Conservation (phyloP, 1,140 invertebrate genomes). For the Trypoxylus dichotomus region DNA sequence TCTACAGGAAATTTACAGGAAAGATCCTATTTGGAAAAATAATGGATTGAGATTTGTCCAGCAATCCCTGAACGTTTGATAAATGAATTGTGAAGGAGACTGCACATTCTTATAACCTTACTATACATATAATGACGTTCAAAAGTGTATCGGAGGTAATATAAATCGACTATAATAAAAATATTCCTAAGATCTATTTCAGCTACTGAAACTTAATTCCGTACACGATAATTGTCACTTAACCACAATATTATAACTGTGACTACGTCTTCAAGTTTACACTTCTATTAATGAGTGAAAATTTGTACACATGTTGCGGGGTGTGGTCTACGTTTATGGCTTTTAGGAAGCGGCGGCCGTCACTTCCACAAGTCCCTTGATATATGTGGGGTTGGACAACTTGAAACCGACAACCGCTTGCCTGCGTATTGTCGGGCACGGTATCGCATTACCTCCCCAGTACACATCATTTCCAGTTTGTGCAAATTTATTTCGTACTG, state of each 20-base stretch:
- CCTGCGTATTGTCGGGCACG: neutral
- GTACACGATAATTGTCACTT: neutral
- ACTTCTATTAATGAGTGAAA: conserved; percentile 33
- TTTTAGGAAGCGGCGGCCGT: conserved; percentile 29
- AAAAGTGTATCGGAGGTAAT: no score
- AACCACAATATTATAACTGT: neutral
- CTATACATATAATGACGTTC: no score
- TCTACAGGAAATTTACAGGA: no score
- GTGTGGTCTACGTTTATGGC: conserved; percentile 31
- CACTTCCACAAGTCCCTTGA: conserved; percentile 29
- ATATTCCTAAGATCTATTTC: no score
- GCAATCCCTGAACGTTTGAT: no score
- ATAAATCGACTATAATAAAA: no score
- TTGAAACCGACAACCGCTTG: conserved; percentile 24
- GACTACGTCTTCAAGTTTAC: conserved; percentile 10
- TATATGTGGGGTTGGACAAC: conserved; percentile 32
- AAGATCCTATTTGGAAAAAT: no score
- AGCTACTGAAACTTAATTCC: no score
- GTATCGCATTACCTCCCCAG: conserved; percentile 19
- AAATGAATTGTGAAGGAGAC: no score
- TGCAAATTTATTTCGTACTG: conserved; percentile 25
- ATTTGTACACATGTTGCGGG: conserved; percentile 31
- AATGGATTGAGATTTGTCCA: no score
- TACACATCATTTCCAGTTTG: conserved; percentile 27
- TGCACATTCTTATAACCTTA: no score